Percentiles rank a stretch among this genome's conserved stretches.
These are phyloP conservation scores for Cerceris rybyensis DNA, from an alignment of 2,888 invertebrate species.

Conservation along the genomic window DNA sequence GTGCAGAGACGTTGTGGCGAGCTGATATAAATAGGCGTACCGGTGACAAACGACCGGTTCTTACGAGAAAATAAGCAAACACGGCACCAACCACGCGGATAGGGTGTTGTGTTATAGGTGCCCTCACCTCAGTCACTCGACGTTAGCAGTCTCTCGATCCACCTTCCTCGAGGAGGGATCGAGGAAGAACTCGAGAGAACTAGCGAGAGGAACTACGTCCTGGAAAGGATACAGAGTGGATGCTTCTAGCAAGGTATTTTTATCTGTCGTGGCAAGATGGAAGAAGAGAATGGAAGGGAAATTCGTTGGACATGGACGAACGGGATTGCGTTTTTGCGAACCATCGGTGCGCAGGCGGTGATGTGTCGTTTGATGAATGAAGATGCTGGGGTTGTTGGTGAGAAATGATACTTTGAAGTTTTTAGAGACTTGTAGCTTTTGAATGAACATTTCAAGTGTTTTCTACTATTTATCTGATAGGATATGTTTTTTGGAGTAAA, in stretches of 20 bases:
- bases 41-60: constrained; percentile 77
- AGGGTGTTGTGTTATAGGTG: constrained; percentile 49
- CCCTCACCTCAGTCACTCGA: constrained; percentile 33
- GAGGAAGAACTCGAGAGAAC: neutral
- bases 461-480: no score
- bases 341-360: no score
- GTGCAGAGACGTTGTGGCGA: constrained; percentile 62
- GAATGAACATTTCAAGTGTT: no score
- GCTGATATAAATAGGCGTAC: constrained; percentile 76
- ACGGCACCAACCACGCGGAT: constrained; percentile 42
- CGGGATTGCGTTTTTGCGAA: constrained; percentile 19
- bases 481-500: no score
- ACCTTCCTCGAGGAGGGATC: constrained; percentile 8
- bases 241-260: constrained; percentile 13
- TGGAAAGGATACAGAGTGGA: neutral
- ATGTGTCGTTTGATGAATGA: no score
- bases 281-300: constrained; percentile 7
- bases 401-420: no score
- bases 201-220: neutral
- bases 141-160: constrained; percentile 41
- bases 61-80: constrained; percentile 77
- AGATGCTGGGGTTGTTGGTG: no score
- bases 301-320: constrained; percentile 9
- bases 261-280: constrained; percentile 15
- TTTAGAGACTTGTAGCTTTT: no score